These are phyloP conservation scores for Apis cerana DNA, from an alignment of 1,140 invertebrate species.

Conservation along the genomic window DNA sequence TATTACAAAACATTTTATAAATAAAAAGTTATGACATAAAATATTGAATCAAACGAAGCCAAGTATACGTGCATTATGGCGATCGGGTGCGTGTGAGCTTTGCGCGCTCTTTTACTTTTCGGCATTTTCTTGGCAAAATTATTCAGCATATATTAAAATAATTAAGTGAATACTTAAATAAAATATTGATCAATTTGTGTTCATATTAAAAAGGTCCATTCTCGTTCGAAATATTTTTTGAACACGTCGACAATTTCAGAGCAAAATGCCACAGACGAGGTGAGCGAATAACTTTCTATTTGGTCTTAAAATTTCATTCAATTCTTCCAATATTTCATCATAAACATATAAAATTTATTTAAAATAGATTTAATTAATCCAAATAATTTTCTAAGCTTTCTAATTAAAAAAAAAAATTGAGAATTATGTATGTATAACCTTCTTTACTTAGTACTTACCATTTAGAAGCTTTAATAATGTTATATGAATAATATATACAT, in stretches of 20 bases:
- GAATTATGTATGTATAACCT: slow-evolving; percentile 58
- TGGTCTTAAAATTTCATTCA: slow-evolving; percentile 31
- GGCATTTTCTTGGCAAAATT: slow-evolving; percentile 49
- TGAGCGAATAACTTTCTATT: slow-evolving; percentile 67
- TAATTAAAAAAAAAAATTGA: background rate
- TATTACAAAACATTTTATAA: background rate
- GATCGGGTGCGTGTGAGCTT: slow-evolving; percentile 66
- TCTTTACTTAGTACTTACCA: slow-evolving; percentile 16
- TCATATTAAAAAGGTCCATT: slow-evolving; percentile 35
- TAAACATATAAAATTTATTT: background rate
- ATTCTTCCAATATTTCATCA: slow-evolving; percentile 3
- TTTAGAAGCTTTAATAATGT: background rate
- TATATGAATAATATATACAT: background rate
- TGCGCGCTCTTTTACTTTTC: slow-evolving; percentile 63
- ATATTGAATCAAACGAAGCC: slow-evolving; percentile 52
- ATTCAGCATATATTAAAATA: slow-evolving; percentile 13
- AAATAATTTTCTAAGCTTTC: background rate
- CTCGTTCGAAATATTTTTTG: slow-evolving; percentile 48
- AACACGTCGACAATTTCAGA: slow-evolving; percentile 71
- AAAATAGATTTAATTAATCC: background rate
- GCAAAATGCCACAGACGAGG: slow-evolving; percentile 78
- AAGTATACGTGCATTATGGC: slow-evolving; percentile 73
- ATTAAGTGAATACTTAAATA: background rate
- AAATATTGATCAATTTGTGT: background rate
- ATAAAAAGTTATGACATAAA: slow-evolving; percentile 36